A percentile compares a stretch with the other conserved stretches of the same genome.
Conservation (phyloP, 2,888 invertebrate species). For the Drosophila austrosaltans region DNA sequence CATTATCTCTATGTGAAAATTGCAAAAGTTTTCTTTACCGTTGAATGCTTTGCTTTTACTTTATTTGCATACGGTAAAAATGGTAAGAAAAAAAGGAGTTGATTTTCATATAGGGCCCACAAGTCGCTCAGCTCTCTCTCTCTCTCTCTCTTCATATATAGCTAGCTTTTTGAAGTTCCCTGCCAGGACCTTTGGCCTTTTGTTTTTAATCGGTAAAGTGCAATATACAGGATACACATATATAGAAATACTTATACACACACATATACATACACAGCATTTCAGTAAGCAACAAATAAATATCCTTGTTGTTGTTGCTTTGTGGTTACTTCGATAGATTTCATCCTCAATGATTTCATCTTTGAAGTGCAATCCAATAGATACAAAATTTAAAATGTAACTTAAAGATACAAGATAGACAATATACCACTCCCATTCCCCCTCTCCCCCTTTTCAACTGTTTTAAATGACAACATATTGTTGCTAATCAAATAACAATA, state of each 20-base stretch:
- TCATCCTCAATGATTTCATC: background rate
- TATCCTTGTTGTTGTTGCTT: background rate
- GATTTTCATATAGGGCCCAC: conserved; percentile 50
- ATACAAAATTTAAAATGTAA: background rate
- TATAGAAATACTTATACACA: too few relatives aligned
- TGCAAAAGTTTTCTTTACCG: background rate
- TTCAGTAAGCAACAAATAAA: background rate
- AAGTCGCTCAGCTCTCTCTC: background rate
- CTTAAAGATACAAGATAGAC: background rate
- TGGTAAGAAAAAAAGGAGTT: conserved; percentile 10
- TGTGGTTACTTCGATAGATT: conserved; percentile 6
- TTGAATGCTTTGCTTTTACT: conserved; percentile 47
- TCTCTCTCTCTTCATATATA: too few relatives aligned
- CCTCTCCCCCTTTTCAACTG: background rate
- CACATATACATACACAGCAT: too few relatives aligned
- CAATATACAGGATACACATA: conserved; percentile 26
- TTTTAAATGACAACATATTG: conserved; percentile 43
- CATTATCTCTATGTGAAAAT: background rate
- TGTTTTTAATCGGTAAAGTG: conserved; percentile 75
- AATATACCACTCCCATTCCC: background rate
- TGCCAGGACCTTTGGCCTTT: conserved; percentile 40
- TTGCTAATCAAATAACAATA: conserved; percentile 57
- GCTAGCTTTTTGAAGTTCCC: conserved; percentile 17
- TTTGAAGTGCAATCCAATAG: background rate
- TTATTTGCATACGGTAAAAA: conserved; percentile 67